Evolutionary conservation across 2,113 vertebrate genomes (phyloP).

Genomic region (Dipodomys ordii): DNA sequence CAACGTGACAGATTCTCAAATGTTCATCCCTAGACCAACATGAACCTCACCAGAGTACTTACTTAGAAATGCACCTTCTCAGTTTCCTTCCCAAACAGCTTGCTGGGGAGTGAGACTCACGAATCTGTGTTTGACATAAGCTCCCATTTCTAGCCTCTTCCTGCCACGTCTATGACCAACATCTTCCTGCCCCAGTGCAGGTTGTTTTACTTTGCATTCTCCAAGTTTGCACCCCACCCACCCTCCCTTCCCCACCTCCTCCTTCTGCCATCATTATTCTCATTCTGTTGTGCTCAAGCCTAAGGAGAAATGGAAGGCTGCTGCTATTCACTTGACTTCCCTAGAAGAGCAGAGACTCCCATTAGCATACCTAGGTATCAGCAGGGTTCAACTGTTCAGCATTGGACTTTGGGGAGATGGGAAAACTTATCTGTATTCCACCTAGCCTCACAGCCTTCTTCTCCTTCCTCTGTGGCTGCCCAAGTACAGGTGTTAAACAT

Average conservation of each 20-base stretch:
- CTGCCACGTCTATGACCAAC: neutral
- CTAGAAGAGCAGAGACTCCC: neutral
- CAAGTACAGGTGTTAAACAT: constrained; percentile 93
- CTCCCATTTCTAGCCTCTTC: neutral
- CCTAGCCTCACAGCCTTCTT: constrained; percentile 15
- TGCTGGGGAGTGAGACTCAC: neutral
- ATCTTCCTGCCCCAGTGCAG: neutral
- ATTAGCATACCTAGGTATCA: neutral
- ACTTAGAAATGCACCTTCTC: neutral
- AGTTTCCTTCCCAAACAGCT: neutral
- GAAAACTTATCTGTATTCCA: neutral
- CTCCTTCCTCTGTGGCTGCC: neutral
- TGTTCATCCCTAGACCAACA: neutral
- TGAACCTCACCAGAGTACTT: neutral
- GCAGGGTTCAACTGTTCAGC: neutral
- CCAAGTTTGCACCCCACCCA: neutral
- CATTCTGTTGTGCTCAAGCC: neutral
- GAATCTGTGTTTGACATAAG: neutral
- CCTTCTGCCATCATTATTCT: neutral
- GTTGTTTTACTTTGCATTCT: neutral
- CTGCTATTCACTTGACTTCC: neutral
- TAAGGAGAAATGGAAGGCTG: neutral
- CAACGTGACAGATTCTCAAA: neutral
- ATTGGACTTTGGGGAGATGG: neutral
- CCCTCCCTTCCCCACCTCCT: too few relatives aligned